A percentile compares a stretch with the other conserved stretches of the same genome.
These are phyloP conservation scores for Heliconius ethilla DNA, from an alignment of 2,888 invertebrate genomes.

Conservation along the genomic window DNA sequence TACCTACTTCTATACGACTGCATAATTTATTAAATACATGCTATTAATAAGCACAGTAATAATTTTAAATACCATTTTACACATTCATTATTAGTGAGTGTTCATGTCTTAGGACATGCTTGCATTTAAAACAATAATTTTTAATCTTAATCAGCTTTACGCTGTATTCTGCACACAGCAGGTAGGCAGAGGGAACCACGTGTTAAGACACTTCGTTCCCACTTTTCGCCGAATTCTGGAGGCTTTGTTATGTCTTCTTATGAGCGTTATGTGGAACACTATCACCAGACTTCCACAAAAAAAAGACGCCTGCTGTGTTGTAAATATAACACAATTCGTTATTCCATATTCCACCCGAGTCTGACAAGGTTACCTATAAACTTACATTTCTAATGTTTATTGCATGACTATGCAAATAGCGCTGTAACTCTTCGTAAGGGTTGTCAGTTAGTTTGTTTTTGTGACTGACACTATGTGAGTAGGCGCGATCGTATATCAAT, in stretches of 20 bases:
- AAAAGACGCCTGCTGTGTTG: background rate
- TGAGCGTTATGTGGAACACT: no score
- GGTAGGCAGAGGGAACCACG: no score
- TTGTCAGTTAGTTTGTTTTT: constrained; percentile 15
- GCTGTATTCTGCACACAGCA: no score
- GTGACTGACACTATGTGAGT: background rate
- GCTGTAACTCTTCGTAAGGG: constrained; percentile 26
- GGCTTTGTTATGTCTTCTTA: no score
- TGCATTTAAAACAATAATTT: constrained; percentile 16
- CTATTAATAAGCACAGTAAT: background rate
- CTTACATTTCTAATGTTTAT: constrained; percentile 34
- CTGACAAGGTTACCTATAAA: constrained; percentile 38
- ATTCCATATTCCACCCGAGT: constrained; percentile 28
- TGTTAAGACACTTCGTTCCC: no score
- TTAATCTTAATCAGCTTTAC: no score
- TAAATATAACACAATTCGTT: constrained; percentile 1
- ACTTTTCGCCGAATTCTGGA: no score
- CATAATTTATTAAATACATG: constrained; percentile 1
- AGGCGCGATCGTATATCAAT: background rate
- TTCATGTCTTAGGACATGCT: constrained; percentile 21
- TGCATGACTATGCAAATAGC: constrained; percentile 25
- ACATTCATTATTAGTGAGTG: constrained; percentile 16
- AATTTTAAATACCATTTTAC: constrained; percentile 23
- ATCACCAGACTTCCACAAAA: background rate
- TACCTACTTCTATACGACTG: constrained; percentile 18